Base-by-base conservation (phyloP, 1,140 invertebrate genomes). In the Nasonia vitripennis region DNA sequence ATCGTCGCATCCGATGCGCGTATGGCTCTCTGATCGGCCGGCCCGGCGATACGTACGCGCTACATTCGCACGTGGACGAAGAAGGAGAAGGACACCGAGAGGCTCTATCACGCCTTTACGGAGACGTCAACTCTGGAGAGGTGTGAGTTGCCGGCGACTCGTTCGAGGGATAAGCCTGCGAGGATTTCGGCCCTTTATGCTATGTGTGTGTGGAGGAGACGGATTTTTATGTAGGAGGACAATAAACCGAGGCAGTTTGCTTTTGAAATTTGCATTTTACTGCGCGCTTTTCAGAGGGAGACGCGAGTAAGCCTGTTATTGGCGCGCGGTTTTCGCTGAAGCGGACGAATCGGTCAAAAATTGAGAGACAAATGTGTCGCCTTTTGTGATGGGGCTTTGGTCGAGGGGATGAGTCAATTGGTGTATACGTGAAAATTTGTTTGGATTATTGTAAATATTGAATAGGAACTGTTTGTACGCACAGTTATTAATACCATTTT, bases 1-100 rank as follows among this genome's bases (percentile, higher is more conserved):
- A 92, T 92, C 87, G 37, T 85, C n/a, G 12, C 20, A n/a, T n/a
- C 9, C 77, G 45, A 78, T 78, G 20, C 14, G n/a, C 20, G 34
- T 37, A 37, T 37, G 5, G n/a, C 75, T 67, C 75, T 67, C 12
- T 74, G 27, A 11, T 77, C 10, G 74, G 31, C 10, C n/a, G 37
- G 37, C 27, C 55, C 23, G 23, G 6, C 17, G 68, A 74, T 37
- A 74, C 14, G 34, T 74, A 37, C 27, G 27, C 34, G 34, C 0
- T 74, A 77, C 51, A 27, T 77, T 77, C 20, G 23, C 74, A 77
- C 41, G 2, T 23, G 7, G 17, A 77, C 2, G 27, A 20, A 11
- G 31, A 71, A 71, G 55, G 55, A 20, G 20, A 5, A 55, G 51
- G 17, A 14, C 51, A 55, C 12, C 51, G 12, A 55, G 10, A 12